These are phyloP conservation scores for Tetragnatha versicolor DNA, from an alignment of 1,140 invertebrate species.

Conservation along the genomic window DNA sequence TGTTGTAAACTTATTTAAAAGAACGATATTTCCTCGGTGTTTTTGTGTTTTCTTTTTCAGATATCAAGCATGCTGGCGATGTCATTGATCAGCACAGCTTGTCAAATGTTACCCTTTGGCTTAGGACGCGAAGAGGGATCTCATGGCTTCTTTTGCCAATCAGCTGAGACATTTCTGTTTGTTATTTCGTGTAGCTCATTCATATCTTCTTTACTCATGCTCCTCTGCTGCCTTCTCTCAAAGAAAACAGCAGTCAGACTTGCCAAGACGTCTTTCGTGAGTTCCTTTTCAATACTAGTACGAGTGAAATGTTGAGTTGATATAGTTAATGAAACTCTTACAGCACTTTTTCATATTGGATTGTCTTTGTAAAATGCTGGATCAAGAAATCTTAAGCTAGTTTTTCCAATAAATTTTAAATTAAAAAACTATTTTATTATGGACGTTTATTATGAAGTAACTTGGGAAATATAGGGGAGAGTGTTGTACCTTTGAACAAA, in stretches of 20 bases:
- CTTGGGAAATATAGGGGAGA: too few species aligned
- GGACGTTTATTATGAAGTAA: too few species aligned
- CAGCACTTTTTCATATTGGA: too few species aligned
- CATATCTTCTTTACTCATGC: neutral
- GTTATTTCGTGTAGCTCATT: neutral
- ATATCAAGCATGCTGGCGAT: neutral
- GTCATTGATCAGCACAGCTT: neutral
- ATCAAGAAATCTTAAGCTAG: too few species aligned
- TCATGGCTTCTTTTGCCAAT: neutral
- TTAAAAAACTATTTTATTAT: too few species aligned
- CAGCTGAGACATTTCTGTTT: neutral
- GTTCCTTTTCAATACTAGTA: neutral
- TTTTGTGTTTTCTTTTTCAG: neutral
- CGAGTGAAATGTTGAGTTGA: too few species aligned
- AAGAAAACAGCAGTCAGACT: neutral
- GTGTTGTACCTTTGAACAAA: too few species aligned
- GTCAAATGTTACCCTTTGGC: neutral
- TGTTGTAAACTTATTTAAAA: neutral
- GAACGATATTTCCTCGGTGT: neutral
- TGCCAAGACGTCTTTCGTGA: neutral
- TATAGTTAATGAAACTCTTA: too few species aligned
- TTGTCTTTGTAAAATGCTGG: too few species aligned
- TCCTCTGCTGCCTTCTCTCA: neutral
- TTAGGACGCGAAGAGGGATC: too few species aligned
- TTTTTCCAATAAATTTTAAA: too few species aligned